These are phyloP conservation scores for Chelon labrosus DNA, from an alignment of 2,797 vertebrate species.

Conservation along the genomic window DNA sequence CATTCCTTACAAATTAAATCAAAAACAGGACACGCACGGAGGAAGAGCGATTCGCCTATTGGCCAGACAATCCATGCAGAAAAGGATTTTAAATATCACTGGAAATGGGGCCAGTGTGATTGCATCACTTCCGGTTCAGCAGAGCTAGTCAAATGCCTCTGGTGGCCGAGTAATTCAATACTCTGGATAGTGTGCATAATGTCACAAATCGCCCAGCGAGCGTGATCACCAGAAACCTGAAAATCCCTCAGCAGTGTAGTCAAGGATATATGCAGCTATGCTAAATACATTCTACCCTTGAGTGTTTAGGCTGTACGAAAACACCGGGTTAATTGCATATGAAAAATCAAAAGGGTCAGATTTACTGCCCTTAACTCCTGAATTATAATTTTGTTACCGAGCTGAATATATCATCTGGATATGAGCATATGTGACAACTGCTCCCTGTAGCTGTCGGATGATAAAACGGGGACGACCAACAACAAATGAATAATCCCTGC, in stretches of 20 bases:
- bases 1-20: slow-evolving; percentile 71
- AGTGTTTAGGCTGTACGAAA: slow-evolving; percentile 7
- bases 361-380: neutral
- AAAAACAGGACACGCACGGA: slow-evolving; percentile 55
- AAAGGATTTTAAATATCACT: slow-evolving; percentile 83
- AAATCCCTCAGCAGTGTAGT: neutral
- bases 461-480: slow-evolving; percentile 29
- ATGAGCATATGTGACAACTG: slow-evolving; percentile 33
- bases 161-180: slow-evolving; percentile 73
- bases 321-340: slow-evolving; percentile 18
- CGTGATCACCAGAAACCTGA: slow-evolving; percentile 37
- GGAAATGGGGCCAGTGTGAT: slow-evolving; percentile 76
- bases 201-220: slow-evolving; percentile 46
- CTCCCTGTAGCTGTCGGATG: slow-evolving; percentile 27
- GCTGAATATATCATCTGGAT: slow-evolving; percentile 30
- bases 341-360: neutral
- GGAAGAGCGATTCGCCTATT: slow-evolving; percentile 65
- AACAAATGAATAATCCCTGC: slow-evolving; percentile 44
- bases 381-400: slow-evolving; percentile 25
- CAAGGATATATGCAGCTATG: neutral
- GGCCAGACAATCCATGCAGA: slow-evolving; percentile 68
- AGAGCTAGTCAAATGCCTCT: slow-evolving; percentile 71
- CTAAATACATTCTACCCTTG: slow-evolving; percentile 21
- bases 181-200: slow-evolving; percentile 44
- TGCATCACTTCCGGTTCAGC: slow-evolving; percentile 81